Evolutionary conservation across 2,797 vertebrate genomes (phyloP), one percentile per base, ranked within the genome.

Genomic region (Falco berigora): DNA sequence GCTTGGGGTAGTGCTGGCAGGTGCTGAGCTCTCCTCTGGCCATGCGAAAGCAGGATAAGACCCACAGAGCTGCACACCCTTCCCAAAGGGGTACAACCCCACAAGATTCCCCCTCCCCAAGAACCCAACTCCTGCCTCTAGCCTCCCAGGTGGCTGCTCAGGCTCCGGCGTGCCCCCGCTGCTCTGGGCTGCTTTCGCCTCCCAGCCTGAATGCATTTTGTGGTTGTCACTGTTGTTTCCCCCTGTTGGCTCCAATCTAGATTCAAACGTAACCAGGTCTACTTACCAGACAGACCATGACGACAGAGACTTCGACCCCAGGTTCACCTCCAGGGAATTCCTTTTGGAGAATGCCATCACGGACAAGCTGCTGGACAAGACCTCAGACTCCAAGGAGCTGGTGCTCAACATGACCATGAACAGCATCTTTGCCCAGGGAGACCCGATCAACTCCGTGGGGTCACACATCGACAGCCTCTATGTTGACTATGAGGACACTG

Each of bases 281-380:
- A 97, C 94, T 94, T 98, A 98, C 93, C 80, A 92, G 32, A 97
- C 97, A 86, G 98, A 98, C 44, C 97, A 97, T 73, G 98, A 97
- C 2, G 98, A 98, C 7, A 95, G 69, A 20, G 98, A 97, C 40
- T 44, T 92, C 0, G 92, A 97, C 3, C 88, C 96, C 46, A 95
- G 21, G 28, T 96, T 97, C n/a, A 40, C 97, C 75, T 97, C 98
- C 87, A 98, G 98, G 63, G 97, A 98, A 8, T 91, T 97, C 62
- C 97, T 98, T 30, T 98, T 98, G 5, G 98, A 98, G 36, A 99
- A 99, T 3, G 98, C 99, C 85, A 99, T 99, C 97, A 98, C 98
- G 4, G 98, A 98, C 91, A 98, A 98, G 84, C 97, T 99, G 83
- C 96, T 98, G 95, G 98, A 96, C 5, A 96, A 98, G 15, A 95